Conservation (phyloP, 2,113 vertebrate species). For the Suricata suricatta region DNA sequence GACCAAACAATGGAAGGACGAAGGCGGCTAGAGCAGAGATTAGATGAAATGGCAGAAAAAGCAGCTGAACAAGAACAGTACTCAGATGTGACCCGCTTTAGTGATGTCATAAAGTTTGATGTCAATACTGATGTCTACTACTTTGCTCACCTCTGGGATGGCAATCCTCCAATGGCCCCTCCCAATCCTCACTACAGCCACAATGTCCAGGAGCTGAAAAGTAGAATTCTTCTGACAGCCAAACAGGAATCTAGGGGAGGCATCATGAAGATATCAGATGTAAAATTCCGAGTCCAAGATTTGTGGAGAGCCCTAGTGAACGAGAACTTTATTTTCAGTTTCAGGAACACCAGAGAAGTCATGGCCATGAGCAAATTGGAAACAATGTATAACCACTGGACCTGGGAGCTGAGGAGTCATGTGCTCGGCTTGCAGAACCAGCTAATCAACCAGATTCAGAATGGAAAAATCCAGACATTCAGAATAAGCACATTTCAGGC, state of each 20-base stretch:
- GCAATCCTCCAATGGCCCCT: conserved; percentile 82
- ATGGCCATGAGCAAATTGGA: conserved; percentile 81
- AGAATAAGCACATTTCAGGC: not conserved
- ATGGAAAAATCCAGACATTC: conserved; percentile 57
- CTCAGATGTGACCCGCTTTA: conserved; percentile 72
- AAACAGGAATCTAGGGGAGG: conserved; percentile 48
- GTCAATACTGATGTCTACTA: conserved; percentile 77
- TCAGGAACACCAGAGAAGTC: conserved; percentile 81
- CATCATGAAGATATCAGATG: conserved; percentile 72
- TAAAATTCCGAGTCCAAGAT: conserved; percentile 72
- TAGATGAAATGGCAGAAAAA: conserved; percentile 79
- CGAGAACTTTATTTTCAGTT: conserved; percentile 85
- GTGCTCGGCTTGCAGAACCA: conserved; percentile 74
- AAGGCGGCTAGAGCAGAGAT: conserved; percentile 70
- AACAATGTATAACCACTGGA: conserved; percentile 77
- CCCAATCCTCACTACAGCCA: conserved; percentile 81
- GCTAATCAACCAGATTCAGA: conserved; percentile 76
- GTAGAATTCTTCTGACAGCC: conserved; percentile 66
- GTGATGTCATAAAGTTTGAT: conserved; percentile 82
- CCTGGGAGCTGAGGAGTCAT: conserved; percentile 80
- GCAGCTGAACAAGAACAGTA: conserved; percentile 81
- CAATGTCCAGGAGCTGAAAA: conserved; percentile 81
- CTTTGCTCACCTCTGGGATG: conserved; percentile 83
- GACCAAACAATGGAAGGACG: conserved; percentile 77
- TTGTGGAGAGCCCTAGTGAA: conserved; percentile 79